Base-by-base conservation (phyloP, 2,113 vertebrate genomes). In the Scomber colias region DNA sequence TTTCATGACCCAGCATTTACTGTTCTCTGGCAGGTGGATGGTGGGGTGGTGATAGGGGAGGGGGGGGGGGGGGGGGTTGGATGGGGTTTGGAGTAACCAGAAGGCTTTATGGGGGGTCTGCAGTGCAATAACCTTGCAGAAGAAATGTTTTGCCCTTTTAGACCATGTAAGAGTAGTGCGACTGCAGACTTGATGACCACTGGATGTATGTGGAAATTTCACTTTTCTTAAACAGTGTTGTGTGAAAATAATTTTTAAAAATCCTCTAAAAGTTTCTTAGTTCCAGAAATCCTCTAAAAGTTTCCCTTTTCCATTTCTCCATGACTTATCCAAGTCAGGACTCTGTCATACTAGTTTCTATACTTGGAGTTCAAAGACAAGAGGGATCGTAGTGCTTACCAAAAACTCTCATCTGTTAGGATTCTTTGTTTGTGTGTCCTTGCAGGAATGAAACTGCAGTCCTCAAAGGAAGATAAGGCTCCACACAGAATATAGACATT, bases 1-100 rank as follows among this genome's bases (percentile, higher is more conserved):
- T 71, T 83, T 82, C 60, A 13, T 70, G 60, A 83, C 87, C 82
- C 77, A 80, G 48, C 44, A 65, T 82, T 54, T 71, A 81, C 73
- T 46, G 62, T 62, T 81, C 15, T 71, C 31, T 56, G 65, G 17
- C 66, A 69, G 48, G 46, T 65, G 31, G 60, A 19, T 66, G 64
- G 64, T 24, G 50, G 59, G 19, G 45, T 40, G 21, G 17, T 16
- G 49, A 61, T 27, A 21, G 21, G n/a, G n/a, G n/a, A 21, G 21
- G 21, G 21, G 21, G 61, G 24, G 50, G 55, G 19, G 45, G 54
- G 50, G 21, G 40, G 65, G 51, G 51, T 45, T 46, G 68, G 64
- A 44, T 21, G 21, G 45, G 50, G 13, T 53, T 21, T 6, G 27
- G 40, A 72, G 24, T 79, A 79, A 53, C 59, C 19, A 14, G 5